These are phyloP conservation scores for Cartodere bifasciata DNA, from an alignment of 2,888 invertebrate genomes.

Conservation along the genomic window DNA sequence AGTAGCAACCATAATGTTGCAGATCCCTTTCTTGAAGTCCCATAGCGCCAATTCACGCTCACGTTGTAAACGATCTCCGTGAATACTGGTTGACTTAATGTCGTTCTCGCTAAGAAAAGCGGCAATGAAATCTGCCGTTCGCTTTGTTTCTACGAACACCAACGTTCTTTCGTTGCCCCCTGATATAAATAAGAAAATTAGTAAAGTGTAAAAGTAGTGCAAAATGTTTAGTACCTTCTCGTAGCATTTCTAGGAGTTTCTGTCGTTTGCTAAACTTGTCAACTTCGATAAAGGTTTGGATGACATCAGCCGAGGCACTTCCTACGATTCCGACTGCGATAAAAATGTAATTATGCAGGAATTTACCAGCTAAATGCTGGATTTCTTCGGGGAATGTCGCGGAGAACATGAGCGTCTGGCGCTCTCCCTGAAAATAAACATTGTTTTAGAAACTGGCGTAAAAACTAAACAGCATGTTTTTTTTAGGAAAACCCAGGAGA, in stretches of 20 bases:
- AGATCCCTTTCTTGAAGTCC: conserved; percentile 68
- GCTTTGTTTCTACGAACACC: conserved; percentile 85
- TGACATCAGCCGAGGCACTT: conserved; percentile 83
- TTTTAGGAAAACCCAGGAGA: too few relatives aligned
- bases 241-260: conserved; percentile 8
- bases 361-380: conserved; percentile 68
- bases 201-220: background rate
- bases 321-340: conserved; percentile 86
- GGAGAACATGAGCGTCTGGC: conserved; percentile 61
- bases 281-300: conserved; percentile 61
- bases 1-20: conserved; percentile 82
- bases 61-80: conserved; percentile 58
- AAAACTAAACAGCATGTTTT: too few relatives aligned
- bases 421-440: conserved; percentile 38
- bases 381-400: conserved; percentile 63
- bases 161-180: conserved; percentile 42
- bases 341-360: conserved; percentile 72
- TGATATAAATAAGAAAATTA: conserved; percentile 14
- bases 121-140: conserved; percentile 83
- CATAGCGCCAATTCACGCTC: conserved; percentile 60
- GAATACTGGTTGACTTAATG: conserved; percentile 58
- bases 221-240: background rate
- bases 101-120: conserved; percentile 67
- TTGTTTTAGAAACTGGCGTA: too few relatives aligned
- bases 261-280: conserved; percentile 28